Percentiles rank a stretch among this genome's conserved stretches.
These are phyloP conservation scores for Herpetotheres cachinnans DNA, from an alignment of 2,113 vertebrate genomes.

Conservation along the genomic window DNA sequence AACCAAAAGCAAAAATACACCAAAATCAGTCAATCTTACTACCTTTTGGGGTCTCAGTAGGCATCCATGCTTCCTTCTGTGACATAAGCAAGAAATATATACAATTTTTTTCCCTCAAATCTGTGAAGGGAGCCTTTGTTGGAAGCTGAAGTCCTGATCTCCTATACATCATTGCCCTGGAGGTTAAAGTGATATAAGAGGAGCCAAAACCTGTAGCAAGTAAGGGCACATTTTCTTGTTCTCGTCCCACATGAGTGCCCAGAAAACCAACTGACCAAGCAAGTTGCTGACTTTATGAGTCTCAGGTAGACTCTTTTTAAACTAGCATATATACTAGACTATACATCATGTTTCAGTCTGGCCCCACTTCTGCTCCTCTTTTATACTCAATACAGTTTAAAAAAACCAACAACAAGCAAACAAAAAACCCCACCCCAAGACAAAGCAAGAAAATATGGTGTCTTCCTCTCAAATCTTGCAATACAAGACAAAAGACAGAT, in stretches of 20 bases:
- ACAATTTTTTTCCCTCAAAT: background rate
- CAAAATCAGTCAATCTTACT: background rate
- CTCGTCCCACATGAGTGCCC: background rate
- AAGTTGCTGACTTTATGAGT: background rate
- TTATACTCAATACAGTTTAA: background rate
- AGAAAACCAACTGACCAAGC: background rate
- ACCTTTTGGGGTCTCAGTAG: background rate
- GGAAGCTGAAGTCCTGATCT: background rate
- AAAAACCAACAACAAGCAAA: background rate
- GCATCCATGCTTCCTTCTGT: background rate
- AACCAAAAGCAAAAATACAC: background rate
- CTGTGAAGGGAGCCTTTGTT: background rate
- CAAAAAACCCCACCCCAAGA: background rate
- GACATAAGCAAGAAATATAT: background rate
- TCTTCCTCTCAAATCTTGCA: background rate
- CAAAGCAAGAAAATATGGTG: background rate
- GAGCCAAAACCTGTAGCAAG: background rate
- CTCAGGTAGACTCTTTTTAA: background rate
- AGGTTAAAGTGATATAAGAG: background rate
- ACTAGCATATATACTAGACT: background rate
- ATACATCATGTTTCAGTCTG: background rate
- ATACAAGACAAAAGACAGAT: background rate
- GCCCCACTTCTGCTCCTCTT: background rate
- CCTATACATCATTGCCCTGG: background rate
- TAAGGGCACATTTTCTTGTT: background rate